Conservation (phyloP, 2,888 invertebrate genomes). For the Zygaena filipendulae region DNA sequence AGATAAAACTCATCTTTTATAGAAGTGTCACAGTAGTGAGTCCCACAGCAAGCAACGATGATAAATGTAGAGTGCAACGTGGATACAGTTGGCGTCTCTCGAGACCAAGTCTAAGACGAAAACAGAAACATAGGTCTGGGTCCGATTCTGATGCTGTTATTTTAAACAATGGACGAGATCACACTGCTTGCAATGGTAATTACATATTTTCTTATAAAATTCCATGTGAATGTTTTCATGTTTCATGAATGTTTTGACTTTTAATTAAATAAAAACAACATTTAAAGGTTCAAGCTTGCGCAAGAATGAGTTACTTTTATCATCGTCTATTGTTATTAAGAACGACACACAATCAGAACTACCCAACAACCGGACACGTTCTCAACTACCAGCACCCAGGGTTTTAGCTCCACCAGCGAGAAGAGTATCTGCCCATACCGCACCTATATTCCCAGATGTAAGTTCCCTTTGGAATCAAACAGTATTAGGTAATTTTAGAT, state of each 20-base stretch:
- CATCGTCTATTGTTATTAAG: conserved; percentile 74
- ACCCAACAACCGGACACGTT: conserved; percentile 65
- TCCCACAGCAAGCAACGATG: conserved; percentile 35
- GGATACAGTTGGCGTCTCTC: conserved; percentile 82
- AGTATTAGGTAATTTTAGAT: too few relatives aligned
- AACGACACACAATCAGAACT: conserved; percentile 81
- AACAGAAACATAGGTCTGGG: conserved; percentile 66
- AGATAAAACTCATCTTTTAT: conserved; percentile 15
- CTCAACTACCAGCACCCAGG: conserved; percentile 38
- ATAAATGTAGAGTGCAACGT: conserved; percentile 70
- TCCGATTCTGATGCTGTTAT: conserved; percentile 71
- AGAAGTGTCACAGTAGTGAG: conserved; percentile 46
- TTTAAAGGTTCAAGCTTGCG: conserved; percentile 48
- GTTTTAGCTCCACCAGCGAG: conserved; percentile 40
- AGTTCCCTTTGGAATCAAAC: too few relatives aligned
- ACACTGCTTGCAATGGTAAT: conserved; percentile 78
- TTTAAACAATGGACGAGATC: conserved; percentile 78
- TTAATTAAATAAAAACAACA: background rate
- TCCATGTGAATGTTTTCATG: background rate
- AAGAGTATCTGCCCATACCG: conserved; percentile 49
- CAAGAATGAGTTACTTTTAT: conserved; percentile 70
- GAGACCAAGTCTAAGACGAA: conserved; percentile 77
- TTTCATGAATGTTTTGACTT: background rate
- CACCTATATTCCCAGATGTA: conserved; percentile 51
- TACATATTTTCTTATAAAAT: conserved; percentile 2